These are phyloP conservation scores for Peucedramus taeniatus DNA, from an alignment of 2,113 vertebrate genomes.

Conservation along the genomic window DNA sequence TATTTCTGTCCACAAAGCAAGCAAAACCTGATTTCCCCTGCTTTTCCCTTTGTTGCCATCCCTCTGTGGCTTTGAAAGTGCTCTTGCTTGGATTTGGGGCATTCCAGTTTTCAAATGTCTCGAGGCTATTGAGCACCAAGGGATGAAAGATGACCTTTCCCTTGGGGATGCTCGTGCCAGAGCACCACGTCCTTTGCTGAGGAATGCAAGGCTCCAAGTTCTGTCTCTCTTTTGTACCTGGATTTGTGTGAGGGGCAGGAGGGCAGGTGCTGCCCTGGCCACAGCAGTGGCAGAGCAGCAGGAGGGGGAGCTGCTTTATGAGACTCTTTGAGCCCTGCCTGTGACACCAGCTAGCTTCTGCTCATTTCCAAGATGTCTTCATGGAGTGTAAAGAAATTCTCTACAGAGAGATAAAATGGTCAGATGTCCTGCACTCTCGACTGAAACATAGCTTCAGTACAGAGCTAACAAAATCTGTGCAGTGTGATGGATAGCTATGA, in stretches of 20 bases:
- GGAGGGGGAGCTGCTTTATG: not conserved
- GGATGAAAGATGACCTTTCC: slow-evolving; percentile 5
- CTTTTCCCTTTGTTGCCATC: not conserved
- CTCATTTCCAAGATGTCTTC: not conserved
- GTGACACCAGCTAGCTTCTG: not conserved
- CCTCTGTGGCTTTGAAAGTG: not conserved
- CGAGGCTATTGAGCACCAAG: not conserved
- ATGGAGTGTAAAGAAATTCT: not conserved
- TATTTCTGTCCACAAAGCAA: not conserved
- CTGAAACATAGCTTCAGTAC: not conserved
- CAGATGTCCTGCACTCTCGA: rapidly evolving
- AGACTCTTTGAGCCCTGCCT: not conserved
- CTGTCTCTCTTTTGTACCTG: not conserved
- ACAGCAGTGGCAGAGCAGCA: not conserved
- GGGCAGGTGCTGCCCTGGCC: not conserved
- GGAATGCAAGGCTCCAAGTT: not conserved
- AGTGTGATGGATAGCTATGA: not conserved
- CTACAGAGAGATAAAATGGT: not conserved
- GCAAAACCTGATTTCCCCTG: not conserved
- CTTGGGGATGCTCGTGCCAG: not conserved
- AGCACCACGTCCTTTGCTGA: not conserved
- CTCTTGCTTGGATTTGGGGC: not conserved
- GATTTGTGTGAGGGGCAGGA: not conserved
- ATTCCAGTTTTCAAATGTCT: not conserved
- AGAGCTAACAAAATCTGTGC: not conserved